Evolutionary conservation across 2,888 invertebrate genomes (phyloP).

Genomic region (Oscheius myriophilus): DNA sequence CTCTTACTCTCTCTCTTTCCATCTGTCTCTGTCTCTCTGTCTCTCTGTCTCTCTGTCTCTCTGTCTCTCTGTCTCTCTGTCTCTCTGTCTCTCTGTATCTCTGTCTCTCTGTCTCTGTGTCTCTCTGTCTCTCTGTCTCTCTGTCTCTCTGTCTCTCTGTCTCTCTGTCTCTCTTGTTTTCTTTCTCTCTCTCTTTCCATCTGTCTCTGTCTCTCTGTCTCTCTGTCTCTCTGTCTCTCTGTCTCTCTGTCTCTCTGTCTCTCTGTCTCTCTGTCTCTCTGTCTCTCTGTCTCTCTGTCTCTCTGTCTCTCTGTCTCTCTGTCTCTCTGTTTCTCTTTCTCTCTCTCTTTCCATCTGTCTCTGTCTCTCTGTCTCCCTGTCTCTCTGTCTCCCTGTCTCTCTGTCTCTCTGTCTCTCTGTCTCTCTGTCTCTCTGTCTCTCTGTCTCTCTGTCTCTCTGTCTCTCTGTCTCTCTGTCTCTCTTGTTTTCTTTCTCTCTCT

Average conservation of each 20-base stretch:
- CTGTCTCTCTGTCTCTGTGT: not conserved
- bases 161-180: not conserved
- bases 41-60: not conserved
- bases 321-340: not conserved
- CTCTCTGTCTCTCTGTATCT: not conserved
- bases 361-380: not conserved
- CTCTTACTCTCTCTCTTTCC: not conserved
- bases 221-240: not conserved
- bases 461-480: not conserved
- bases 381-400: not conserved
- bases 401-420: not conserved
- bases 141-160: not conserved
- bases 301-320: constrained; percentile 2
- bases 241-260: not conserved
- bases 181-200: not conserved
- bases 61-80: not conserved
- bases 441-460: constrained; percentile 2
- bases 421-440: too few relatives aligned
- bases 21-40: too few relatives aligned
- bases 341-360: not conserved
- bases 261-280: not conserved
- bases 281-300: not conserved
- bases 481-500: not conserved
- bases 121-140: constrained; percentile 10
- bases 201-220: not conserved